Evolutionary conservation across 37 sponge, comb jelly and placozoan genomes (phyloP).

Genomic region (Halisarca cf. caerulea): DNA sequence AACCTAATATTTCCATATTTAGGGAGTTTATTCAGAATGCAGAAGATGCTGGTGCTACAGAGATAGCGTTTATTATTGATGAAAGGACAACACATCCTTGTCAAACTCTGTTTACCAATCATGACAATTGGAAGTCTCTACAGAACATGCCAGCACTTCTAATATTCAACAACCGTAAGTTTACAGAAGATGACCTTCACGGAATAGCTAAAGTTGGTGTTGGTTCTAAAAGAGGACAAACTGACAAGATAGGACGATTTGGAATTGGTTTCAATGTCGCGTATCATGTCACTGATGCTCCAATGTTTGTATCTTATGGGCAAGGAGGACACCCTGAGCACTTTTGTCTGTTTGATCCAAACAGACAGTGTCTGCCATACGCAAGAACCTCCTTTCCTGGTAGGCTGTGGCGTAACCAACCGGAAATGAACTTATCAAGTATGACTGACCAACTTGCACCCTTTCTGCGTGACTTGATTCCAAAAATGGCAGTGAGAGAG

Average conservation of each 20-base stretch:
- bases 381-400: constrained; percentile 5
- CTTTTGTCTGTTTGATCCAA: constrained; percentile 77
- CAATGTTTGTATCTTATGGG: constrained; percentile 62
- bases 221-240: constrained; percentile 62
- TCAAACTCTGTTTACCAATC: constrained; percentile 20
- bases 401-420: not conserved
- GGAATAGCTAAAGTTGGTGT: constrained; percentile 77
- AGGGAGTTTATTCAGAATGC: constrained; percentile 83
- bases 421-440: not conserved
- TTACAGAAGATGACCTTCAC: constrained; percentile 64
- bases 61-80: constrained; percentile 71
- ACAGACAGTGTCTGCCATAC: constrained; percentile 17
- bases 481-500: not conserved
- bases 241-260: constrained; percentile 75
- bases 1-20: constrained; percentile 63
- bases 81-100: constrained; percentile 25
- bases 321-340: constrained; percentile 42
- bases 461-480: constrained; percentile 34
- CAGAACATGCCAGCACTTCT: constrained; percentile 60
- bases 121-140: constrained; percentile 48
- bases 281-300: constrained; percentile 85
- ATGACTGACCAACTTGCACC: constrained; percentile 59
- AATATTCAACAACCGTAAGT: constrained; percentile 72
- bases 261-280: constrained; percentile 90
- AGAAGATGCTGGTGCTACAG: constrained; percentile 78